Evolutionary conservation across 2,113 vertebrate genomes (phyloP), one percentile per base, ranked within the genome.

Genomic region (Loxodonta africana): DNA sequence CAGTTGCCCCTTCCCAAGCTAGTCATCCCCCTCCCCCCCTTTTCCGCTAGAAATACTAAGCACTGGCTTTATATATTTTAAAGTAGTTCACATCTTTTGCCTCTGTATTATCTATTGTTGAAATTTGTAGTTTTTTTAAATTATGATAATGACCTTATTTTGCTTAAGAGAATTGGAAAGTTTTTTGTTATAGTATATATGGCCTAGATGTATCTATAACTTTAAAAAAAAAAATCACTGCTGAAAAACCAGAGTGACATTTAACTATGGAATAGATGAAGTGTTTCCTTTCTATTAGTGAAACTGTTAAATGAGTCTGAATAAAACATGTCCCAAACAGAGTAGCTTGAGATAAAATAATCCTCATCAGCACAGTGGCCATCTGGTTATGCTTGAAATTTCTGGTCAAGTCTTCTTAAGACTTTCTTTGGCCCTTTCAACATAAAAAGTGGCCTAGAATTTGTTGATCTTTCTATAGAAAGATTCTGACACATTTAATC

Each of bases 151-250:
- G 11, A 89, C 46, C 71, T 83, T 23, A 78, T 7, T 69, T 91
- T 91, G n/a, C 67, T 93, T 90, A 95, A 63, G 26, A 62, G 33
- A 78, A 77, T 60, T 92, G 41, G 81, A 97, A 46, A 28, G n/a
- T 62, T 51, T 76, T 84, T 80, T 67, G 80, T 89, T 92, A 91
- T 18, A 67, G n/a, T 95, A 71, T 28, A 18, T 92, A 23, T 88
- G 37, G 51, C 15, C 53, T 87, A 7, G 94, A 48, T 76, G 26
- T 37, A 60, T 53, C 26, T 90, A 1, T 48, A 81, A 17, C 7
- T 88, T 80, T 9, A n/a, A 57, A 67, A 62, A 67, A 74, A n/a
- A 26, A 73, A 86, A 46, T n/a, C 8, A 9, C 74, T 96, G 63
- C 41, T 91, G 30, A 91, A 83, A 83, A 88, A 21, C 15, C 95